Evolutionary conservation across 2,797 vertebrate species (phyloP).

Genomic region (Limosa lapponica): DNA sequence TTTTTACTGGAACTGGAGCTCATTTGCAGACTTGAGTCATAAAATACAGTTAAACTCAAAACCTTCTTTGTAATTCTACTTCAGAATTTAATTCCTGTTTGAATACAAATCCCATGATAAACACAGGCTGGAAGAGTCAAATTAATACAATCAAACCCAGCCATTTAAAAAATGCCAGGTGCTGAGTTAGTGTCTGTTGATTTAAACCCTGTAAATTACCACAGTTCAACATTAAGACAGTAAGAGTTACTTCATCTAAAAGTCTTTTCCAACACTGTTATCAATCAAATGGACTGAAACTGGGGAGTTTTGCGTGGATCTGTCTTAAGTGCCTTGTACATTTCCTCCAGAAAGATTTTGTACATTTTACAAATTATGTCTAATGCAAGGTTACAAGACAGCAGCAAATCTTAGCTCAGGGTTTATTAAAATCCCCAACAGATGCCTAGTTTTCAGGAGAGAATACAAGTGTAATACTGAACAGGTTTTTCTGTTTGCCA

Average conservation of each 20-base stretch:
- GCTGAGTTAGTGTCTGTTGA: neutral
- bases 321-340: neutral
- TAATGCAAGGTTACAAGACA: neutral
- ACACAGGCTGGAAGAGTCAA: neutral
- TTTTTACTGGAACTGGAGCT: neutral
- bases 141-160: neutral
- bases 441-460: conserved; percentile 34
- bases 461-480: conserved; percentile 27
- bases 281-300: neutral
- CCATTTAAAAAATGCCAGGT: neutral
- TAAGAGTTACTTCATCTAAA: neutral
- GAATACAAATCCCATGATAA: neutral
- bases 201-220: neutral
- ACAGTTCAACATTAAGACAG: neutral
- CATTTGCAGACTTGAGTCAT: neutral
- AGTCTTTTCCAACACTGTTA: neutral
- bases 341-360: neutral
- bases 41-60: neutral
- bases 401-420: conserved; percentile 30
- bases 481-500: conserved; percentile 57
- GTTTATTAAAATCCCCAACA: conserved; percentile 19
- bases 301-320: neutral
- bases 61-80: neutral
- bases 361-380: neutral
- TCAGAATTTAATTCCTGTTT: neutral